Evolutionary conservation across 1,140 invertebrate genomes (phyloP).

Genomic region (Drosophila subpulchrella): DNA sequence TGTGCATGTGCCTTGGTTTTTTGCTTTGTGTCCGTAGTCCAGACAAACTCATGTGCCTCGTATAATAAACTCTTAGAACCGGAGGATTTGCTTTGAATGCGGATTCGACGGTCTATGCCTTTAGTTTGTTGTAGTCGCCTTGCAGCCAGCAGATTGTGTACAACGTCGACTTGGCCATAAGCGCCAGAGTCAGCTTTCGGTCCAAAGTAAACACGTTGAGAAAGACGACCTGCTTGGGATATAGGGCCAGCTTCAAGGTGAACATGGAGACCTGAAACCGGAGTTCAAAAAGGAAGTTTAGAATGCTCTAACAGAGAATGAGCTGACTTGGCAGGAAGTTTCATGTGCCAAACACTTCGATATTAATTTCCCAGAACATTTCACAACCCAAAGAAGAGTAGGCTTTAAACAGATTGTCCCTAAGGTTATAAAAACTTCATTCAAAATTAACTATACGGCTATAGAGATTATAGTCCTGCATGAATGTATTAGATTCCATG

Average conservation of each 20-base stretch:
- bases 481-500: no score
- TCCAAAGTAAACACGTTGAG: conserved; percentile 46
- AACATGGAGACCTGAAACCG: conserved; percentile 37
- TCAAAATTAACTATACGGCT: no score
- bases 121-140: conserved; percentile 42
- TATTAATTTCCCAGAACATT: neutral
- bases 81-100: neutral
- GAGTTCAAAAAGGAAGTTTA: neutral
- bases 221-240: conserved; percentile 32
- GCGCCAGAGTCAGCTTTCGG: conserved; percentile 39
- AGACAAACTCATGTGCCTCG: conserved; percentile 6
- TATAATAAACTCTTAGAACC: conserved; percentile 16
- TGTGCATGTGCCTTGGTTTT: conserved; percentile 48
- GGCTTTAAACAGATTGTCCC: no score
- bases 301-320: neutral
- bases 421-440: no score
- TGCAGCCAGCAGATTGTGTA: conserved; percentile 53
- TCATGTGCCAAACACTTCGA: neutral
- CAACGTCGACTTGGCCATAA: conserved; percentile 41
- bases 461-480: no score
- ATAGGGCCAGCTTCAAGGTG: conserved; percentile 27
- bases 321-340: neutral
- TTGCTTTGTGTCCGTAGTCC: conserved; percentile 9
- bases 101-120: conserved; percentile 20
- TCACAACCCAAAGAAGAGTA: no score